A percentile compares a stretch with the other conserved stretches of the same genome.
phyloP scores from a whole-genome alignment of 2,888 invertebrate genomes.

The Limnephilus lunatus region DNA sequence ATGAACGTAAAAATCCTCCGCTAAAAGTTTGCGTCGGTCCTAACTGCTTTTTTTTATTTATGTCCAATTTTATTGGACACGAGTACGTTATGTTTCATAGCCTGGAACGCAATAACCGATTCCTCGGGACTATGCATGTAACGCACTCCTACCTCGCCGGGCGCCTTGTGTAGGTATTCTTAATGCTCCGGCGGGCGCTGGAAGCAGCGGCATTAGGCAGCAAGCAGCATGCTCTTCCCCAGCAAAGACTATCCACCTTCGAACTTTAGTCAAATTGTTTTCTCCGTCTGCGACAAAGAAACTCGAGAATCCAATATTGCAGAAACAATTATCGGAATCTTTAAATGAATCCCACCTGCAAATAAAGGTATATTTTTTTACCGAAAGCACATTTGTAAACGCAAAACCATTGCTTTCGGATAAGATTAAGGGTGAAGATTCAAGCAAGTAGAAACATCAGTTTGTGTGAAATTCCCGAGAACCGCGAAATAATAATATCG shows the following conservation, averaged over 20 bases:
- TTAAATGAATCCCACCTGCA: background rate
- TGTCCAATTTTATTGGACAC: conserved; percentile 61
- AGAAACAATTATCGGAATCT: background rate
- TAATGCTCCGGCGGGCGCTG: background rate
- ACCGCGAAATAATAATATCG: conserved; percentile 8
- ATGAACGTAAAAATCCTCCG: conserved; percentile 58
- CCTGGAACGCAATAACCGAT: conserved; percentile 49
- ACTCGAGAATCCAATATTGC: background rate
- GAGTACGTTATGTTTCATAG: conserved; percentile 58
- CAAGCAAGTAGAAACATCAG: conserved; percentile 1
- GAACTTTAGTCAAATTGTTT: background rate
- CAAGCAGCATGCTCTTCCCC: background rate
- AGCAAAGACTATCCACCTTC: background rate
- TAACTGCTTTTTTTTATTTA: conserved; percentile 57
- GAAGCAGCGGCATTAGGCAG: background rate
- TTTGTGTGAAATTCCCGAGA: conserved; percentile 3
- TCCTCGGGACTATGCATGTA: conserved; percentile 1
- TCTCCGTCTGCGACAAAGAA: background rate
- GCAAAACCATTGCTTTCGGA: background rate
- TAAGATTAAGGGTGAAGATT: background rate
- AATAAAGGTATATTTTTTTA: background rate
- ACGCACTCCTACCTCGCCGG: background rate
- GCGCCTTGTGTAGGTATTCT: background rate
- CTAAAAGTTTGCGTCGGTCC: conserved; percentile 41
- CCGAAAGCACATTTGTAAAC: background rate